Evolutionary conservation across 1,140 invertebrate genomes (phyloP).

Genomic region (Amphibalanus amphitrite): DNA sequence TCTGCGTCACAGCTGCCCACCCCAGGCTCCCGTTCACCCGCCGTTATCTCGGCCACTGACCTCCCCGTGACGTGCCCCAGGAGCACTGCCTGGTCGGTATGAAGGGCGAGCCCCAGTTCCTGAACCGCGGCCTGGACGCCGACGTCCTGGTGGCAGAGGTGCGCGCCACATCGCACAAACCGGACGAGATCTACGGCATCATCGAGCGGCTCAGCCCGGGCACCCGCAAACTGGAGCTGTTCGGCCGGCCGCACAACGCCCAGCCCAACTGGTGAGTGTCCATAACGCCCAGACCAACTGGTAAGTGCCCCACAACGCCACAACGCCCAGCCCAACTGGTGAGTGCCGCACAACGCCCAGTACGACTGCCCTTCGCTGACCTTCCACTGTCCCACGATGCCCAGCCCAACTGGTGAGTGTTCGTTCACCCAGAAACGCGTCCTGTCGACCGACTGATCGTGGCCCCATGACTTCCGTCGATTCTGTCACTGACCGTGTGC

Average conservation of each 20-base stretch:
- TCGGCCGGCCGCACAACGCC: conserved; percentile 91
- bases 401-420: conserved; percentile 82
- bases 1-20: too few species aligned
- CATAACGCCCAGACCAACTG: too few species aligned
- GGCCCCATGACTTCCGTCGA: too few species aligned
- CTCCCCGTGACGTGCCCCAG: too few species aligned
- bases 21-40: too few species aligned
- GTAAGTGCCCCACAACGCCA: too few species aligned
- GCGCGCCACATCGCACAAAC: conserved; percentile 90
- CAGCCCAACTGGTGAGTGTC: conserved; percentile 93
- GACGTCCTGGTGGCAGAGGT: conserved; percentile 98
- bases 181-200: conserved; percentile 88
- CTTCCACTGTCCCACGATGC: too few species aligned
- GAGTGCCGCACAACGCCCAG: conserved; percentile 91
- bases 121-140: conserved; percentile 87
- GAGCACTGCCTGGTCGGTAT: conserved; percentile 94
- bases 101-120: conserved; percentile 73
- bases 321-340: too few species aligned
- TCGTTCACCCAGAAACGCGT: neutral
- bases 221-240: conserved; percentile 92
- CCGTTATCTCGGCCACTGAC: too few species aligned
- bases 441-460: too few species aligned
- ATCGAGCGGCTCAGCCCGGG: conserved; percentile 47
- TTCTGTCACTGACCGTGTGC: too few species aligned
- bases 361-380: too few species aligned